phyloP scores from a whole-genome alignment of 2,888 invertebrate species.

The Prenolepis imparis region DNA sequence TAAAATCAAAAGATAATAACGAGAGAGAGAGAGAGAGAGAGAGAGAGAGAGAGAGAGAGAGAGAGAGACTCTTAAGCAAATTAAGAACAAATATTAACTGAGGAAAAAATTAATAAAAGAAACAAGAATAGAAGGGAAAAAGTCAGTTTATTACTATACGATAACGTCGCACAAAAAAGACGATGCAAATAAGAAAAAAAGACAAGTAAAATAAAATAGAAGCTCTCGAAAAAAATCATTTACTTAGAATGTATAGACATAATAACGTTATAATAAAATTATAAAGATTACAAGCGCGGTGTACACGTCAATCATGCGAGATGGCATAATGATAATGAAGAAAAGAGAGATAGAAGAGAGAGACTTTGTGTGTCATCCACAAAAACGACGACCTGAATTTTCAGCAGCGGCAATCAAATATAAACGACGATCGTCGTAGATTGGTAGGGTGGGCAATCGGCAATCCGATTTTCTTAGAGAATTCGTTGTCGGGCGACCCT shows the following conservation, averaged over 20 bases:
- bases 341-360: not conserved
- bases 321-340: not conserved
- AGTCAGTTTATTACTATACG: constrained; percentile 5
- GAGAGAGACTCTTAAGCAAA: not conserved
- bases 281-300: not conserved
- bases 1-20: too few species aligned
- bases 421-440: constrained; percentile 51
- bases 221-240: not conserved
- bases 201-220: not conserved
- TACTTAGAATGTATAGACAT: not conserved
- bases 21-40: too few species aligned
- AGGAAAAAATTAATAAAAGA: not conserved
- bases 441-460: constrained; percentile 60
- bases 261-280: constrained; percentile 7
- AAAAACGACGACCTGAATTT: constrained; percentile 58
- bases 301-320: not conserved
- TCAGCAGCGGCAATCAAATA: constrained; percentile 67
- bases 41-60: too few species aligned
- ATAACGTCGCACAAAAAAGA: not conserved
- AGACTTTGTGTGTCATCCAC: constrained; percentile 51
- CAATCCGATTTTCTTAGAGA: constrained; percentile 65
- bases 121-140: not conserved
- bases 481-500: constrained; percentile 57
- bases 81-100: constrained; percentile 26
- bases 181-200: not conserved